A percentile compares a stretch with the other conserved stretches of the same genome.
phyloP scores from a whole-genome alignment of 2,113 vertebrate genomes.

The Antigone vipio region DNA sequence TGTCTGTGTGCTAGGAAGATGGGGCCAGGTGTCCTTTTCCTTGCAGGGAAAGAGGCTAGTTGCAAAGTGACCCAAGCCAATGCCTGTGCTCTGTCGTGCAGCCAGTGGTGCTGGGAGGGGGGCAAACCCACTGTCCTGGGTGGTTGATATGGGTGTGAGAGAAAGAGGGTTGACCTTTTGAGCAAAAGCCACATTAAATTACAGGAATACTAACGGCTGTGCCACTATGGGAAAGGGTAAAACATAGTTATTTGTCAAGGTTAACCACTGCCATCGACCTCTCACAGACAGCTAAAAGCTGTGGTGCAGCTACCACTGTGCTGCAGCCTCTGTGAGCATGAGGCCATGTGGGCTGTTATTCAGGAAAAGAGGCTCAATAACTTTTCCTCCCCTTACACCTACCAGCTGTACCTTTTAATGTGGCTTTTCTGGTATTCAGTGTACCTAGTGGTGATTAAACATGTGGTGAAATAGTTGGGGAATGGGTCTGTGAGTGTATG shows the following conservation, averaged over 20 bases:
- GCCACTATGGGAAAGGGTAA: neutral
- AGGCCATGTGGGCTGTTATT: neutral
- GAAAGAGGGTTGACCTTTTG: neutral
- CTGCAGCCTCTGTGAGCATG: neutral
- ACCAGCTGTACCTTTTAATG: neutral
- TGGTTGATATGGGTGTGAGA: rapidly evolving
- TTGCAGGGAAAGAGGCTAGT: neutral
- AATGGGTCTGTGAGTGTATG: neutral
- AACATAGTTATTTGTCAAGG: conserved; percentile 4
- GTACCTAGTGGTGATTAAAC: neutral
- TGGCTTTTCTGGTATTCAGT: neutral
- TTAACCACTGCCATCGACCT: neutral
- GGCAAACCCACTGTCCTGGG: neutral
- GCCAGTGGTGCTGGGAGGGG: neutral
- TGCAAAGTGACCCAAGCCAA: neutral
- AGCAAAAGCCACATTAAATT: neutral
- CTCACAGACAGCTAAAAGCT: neutral
- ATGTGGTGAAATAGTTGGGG: neutral
- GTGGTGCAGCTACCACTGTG: neutral
- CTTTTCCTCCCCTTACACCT: neutral
- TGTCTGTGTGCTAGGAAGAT: neutral
- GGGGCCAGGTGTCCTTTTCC: neutral
- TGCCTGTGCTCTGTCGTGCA: rapidly evolving
- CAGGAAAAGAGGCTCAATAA: neutral
- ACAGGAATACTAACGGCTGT: neutral